phyloP scores from a whole-genome alignment of 2,113 vertebrate genomes.

The Pseudonaja textilis region DNA sequence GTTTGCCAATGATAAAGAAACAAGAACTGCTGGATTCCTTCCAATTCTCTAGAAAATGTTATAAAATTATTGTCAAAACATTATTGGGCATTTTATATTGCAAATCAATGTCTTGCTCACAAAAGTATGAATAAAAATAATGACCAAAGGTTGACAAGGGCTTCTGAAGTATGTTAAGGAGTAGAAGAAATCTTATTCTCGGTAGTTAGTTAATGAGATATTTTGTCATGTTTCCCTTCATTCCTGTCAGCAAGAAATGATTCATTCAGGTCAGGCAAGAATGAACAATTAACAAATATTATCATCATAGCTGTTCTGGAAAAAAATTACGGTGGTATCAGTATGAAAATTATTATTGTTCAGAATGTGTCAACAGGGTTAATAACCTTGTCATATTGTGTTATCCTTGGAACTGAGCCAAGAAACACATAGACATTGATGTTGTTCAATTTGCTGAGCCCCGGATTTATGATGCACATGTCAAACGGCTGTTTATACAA shows the following conservation, averaged over 20 bases:
- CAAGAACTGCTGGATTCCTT: background rate
- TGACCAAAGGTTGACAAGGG: constrained; percentile 12
- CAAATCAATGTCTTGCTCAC: constrained; percentile 2
- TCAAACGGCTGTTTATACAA: constrained; percentile 22
- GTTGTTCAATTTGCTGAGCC: constrained; percentile 18
- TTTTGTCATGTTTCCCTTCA: constrained; percentile 16
- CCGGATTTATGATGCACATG: constrained; percentile 7
- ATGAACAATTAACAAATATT: constrained; percentile 30
- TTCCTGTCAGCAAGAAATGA: background rate
- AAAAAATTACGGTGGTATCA: constrained; percentile 2
- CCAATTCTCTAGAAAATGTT: background rate
- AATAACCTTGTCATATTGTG: constrained; percentile 1
- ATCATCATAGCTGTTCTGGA: background rate
- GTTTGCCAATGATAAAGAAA: background rate
- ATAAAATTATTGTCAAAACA: constrained; percentile 3
- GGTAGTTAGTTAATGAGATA: background rate
- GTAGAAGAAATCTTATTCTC: background rate
- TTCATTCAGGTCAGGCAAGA: constrained; percentile 5
- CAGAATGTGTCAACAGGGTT: constrained; percentile 13
- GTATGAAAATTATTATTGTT: constrained; percentile 18
- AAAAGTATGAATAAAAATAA: constrained; percentile 20
- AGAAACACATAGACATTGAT: constrained; percentile 11
- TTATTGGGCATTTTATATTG: background rate
- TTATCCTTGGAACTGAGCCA: constrained; percentile 4
- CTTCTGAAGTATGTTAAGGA: background rate